Conservation (phyloP, 2,797 vertebrate genomes). For the Cyclopterus lumpus region DNA sequence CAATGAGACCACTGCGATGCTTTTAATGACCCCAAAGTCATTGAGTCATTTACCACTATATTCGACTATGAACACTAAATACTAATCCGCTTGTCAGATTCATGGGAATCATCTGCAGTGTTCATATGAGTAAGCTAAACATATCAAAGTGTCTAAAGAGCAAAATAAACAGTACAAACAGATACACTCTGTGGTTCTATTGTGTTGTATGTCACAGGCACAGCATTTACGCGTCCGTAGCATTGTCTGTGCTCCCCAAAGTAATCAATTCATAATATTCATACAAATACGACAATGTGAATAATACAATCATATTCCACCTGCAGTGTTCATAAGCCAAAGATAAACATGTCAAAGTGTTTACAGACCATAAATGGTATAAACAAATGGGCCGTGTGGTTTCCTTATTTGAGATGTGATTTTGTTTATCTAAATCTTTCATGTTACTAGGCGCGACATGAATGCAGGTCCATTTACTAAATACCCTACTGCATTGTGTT, state of each 20-base stretch:
- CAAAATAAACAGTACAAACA: neutral
- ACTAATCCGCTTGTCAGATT: too few species aligned
- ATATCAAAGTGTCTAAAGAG: neutral
- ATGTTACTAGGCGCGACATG: neutral
- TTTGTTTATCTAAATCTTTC: neutral
- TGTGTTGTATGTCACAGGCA: neutral
- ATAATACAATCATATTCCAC: neutral
- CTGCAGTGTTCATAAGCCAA: neutral
- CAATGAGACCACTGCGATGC: conserved; percentile 27
- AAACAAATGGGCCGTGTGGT: neutral
- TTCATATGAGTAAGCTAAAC: too few species aligned
- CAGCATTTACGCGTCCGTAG: neutral
- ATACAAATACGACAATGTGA: neutral
- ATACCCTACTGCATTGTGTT: neutral
- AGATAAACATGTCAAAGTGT: conserved; percentile 1
- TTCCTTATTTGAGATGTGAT: conserved; percentile 1
- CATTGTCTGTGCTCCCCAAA: neutral
- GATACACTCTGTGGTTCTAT: neutral
- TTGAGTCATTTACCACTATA: too few species aligned
- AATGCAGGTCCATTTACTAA: neutral
- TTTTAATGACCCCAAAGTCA: neutral
- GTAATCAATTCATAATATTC: neutral
- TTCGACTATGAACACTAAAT: too few species aligned
- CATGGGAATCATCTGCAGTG: too few species aligned
- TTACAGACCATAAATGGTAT: neutral